Evolutionary conservation across 2,888 invertebrate genomes (phyloP).

Genomic region (Polietes domitor): DNA sequence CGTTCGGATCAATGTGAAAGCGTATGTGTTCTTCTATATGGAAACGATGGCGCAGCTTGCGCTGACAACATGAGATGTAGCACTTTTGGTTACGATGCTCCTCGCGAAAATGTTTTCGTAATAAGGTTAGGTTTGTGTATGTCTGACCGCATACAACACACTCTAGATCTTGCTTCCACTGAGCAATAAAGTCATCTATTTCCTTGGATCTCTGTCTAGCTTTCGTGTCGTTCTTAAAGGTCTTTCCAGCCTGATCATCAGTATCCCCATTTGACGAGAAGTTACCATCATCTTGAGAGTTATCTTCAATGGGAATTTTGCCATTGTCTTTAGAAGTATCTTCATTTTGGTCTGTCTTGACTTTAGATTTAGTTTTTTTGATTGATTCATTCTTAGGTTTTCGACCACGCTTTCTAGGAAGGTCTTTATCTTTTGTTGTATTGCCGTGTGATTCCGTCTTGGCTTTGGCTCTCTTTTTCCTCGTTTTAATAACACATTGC

Average conservation of each 20-base stretch:
- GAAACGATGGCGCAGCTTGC: conserved; percentile 68
- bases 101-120: conserved; percentile 68
- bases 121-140: conserved; percentile 62
- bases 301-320: conserved; percentile 1
- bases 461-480: conserved; percentile 38
- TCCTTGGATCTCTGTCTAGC: conserved; percentile 58
- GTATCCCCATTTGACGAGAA: conserved; percentile 2
- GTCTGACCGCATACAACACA: conserved; percentile 66
- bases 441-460: conserved; percentile 19
- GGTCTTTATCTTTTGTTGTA: background rate
- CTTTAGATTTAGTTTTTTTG: background rate
- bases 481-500: conserved; percentile 44
- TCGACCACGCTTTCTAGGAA: background rate
- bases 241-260: background rate
- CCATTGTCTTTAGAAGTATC: background rate
- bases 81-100: conserved; percentile 65
- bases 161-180: conserved; percentile 60
- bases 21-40: conserved; percentile 70
- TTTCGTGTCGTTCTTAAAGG: conserved; percentile 20
- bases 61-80: conserved; percentile 69
- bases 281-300: conserved; percentile 20
- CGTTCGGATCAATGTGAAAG: conserved; percentile 69
- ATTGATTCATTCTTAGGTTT: background rate
- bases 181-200: conserved; percentile 65
- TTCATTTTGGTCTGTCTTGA: background rate